Percentiles rank a stretch among this genome's conserved stretches.
These are phyloP conservation scores for Tenebrosternarchus preto DNA, from an alignment of 2,113 vertebrate species.

Conservation along the genomic window DNA sequence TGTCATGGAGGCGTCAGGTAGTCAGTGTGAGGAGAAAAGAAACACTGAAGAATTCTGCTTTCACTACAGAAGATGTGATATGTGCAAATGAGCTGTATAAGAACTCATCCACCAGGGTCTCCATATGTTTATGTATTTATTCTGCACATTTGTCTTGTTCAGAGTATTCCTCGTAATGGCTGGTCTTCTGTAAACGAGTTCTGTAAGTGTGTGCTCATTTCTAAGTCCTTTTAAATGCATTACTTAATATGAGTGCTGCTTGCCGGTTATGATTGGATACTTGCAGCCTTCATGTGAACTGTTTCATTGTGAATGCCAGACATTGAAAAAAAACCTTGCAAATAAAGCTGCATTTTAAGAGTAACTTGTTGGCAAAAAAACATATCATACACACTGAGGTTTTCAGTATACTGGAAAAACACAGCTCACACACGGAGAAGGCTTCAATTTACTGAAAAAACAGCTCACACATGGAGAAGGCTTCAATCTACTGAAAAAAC, in stretches of 20 bases:
- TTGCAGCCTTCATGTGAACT: neutral
- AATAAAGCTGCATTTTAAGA: too few species aligned
- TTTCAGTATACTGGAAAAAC: too few species aligned
- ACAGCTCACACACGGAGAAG: too few species aligned
- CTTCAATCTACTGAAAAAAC: too few species aligned
- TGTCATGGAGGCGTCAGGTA: neutral
- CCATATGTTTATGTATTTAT: too few species aligned
- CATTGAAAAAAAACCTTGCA: too few species aligned
- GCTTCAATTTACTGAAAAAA: too few species aligned
- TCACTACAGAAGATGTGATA: neutral
- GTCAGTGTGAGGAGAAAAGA: neutral
- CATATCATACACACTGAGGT: too few species aligned
- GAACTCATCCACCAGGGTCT: too few species aligned
- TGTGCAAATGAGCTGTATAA: neutral
- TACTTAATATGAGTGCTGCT: neutral
- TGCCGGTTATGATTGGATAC: neutral
- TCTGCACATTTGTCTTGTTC: conserved; percentile 6
- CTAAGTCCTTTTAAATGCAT: conserved; percentile 18
- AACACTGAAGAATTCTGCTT: neutral
- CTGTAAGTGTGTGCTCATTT: neutral
- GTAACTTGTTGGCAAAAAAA: too few species aligned
- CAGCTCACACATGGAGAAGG: too few species aligned
- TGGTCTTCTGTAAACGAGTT: neutral
- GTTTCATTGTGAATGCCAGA: too few species aligned
- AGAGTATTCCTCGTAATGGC: conserved; percentile 2